phyloP scores from a whole-genome alignment of 30 jellyfish, hydroid and myxozoan genomes.

The Turritopsis dohrnii region DNA sequence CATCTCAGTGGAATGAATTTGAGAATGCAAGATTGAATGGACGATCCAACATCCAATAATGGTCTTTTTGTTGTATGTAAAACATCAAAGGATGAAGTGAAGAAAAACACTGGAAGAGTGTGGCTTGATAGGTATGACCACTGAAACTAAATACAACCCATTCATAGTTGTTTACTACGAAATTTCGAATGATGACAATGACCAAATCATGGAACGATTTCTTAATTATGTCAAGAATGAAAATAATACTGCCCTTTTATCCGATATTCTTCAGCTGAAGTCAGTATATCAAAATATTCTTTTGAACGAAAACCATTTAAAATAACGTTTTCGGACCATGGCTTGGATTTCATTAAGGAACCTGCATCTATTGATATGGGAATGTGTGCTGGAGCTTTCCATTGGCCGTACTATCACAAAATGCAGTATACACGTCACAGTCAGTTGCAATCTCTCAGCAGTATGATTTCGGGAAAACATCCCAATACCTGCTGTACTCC shows the following conservation, averaged over 20 bases:
- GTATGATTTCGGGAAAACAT: neutral
- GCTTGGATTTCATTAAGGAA: neutral
- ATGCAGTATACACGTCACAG: neutral
- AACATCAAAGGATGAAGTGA: constrained; percentile 26
- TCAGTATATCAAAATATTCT: neutral
- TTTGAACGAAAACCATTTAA: neutral
- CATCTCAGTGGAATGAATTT: constrained; percentile 73
- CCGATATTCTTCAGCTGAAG: neutral
- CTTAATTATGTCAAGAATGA: neutral
- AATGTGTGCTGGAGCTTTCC: neutral
- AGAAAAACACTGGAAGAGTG: constrained; percentile 48
- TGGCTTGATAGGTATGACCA: constrained; percentile 73
- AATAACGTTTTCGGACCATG: too few species aligned
- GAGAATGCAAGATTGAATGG: constrained; percentile 68
- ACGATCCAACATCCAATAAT: constrained; percentile 62
- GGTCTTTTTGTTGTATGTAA: constrained; percentile 75
- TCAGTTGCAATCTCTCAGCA: neutral
- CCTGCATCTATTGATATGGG: neutral
- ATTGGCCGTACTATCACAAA: neutral
- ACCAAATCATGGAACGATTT: constrained; percentile 56
- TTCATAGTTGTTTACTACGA: constrained; percentile 65
- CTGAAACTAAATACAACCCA: constrained; percentile 66
- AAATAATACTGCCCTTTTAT: neutral
- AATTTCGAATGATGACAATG: constrained; percentile 59
- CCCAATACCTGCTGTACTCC: neutral